Base-by-base conservation (phyloP, 2,113 vertebrate genomes). In the Syrmaticus mikado region DNA sequence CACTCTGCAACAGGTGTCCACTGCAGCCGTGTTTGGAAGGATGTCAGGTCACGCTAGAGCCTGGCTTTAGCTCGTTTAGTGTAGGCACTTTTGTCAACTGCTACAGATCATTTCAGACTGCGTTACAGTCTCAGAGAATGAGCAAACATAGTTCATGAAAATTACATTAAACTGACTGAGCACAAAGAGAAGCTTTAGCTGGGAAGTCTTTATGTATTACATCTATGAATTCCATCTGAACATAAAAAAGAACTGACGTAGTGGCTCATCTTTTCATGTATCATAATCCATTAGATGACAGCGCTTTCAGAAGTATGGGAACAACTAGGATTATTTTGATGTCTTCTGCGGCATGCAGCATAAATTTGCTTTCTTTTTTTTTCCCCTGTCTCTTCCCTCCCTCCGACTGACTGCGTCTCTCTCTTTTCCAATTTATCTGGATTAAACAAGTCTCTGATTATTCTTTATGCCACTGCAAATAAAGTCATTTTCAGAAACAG, bases 401-500 rank as follows among this genome's bases (percentile, higher is more conserved):
- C 70, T 95, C 87, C 70, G 73, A 5, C 62, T 73, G 52, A 79
- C 73, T 40, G n/a, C 73, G 28, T 87, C 73, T 94, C 85, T 92
- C 90, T 92, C 62, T 89, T 80, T 89, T 91, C 79, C 83, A 83
- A 89, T 92, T 96, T 95, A 94, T 95, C 89, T 97, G 96, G 92
- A 96, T 96, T 95, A 96, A 96, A 94, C 92, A 94, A 96, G 93
- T 95, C 92, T 94, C 92, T 96, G 93, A 96, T 95, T 96, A 95
- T 96, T 96, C 93, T 96, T 94, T 95, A 93, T 94, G 96, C 93
- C 97, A 96, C 90, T 91, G 93, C 92, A 96, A 97, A 97, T 97
- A 96, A 96, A 97, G 92, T 96, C 95, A 97, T 97, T 97, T 97
- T 97, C 94, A 92, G 95, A 97, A 96, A 93, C 92, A 96, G 96